Evolutionary conservation across 2,888 invertebrate species (phyloP).

Genomic region (Dexiosoma caninum): DNA sequence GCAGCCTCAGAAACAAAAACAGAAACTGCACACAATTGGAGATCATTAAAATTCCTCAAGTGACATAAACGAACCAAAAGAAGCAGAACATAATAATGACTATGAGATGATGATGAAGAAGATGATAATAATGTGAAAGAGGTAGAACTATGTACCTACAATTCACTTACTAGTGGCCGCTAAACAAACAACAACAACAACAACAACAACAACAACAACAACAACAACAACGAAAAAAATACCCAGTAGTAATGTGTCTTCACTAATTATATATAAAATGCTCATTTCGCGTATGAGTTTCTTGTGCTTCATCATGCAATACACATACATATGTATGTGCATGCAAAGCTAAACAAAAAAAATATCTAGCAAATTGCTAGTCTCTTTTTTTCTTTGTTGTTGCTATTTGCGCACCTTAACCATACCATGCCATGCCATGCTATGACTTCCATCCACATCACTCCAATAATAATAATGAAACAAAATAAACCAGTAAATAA

Average conservation of each 20-base stretch:
- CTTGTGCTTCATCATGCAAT: slow-evolving; percentile 21
- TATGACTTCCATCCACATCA: not conserved
- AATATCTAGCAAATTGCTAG: slow-evolving; percentile 61
- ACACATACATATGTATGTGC: too few species aligned
- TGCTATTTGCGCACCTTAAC: slow-evolving; percentile 36
- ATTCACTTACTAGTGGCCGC: slow-evolving; percentile 43
- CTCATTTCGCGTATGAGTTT: slow-evolving; percentile 66
- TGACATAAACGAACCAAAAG: slow-evolving; percentile 63
- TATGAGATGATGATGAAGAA: slow-evolving; percentile 8
- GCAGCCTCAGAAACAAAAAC: not conserved
- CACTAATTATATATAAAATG: slow-evolving; percentile 68
- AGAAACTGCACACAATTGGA: slow-evolving; percentile 57
- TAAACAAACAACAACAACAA: not conserved
- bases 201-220: slow-evolving; percentile 5
- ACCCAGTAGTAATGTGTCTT: slow-evolving; percentile 65
- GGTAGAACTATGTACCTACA: slow-evolving; percentile 34
- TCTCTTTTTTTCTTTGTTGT: slow-evolving; percentile 2
- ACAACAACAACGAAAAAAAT: not conserved
- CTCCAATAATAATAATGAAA: slow-evolving; percentile 20
- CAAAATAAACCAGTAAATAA: slow-evolving; percentile 45
- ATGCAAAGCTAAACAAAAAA: slow-evolving; percentile 41
- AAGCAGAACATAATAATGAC: slow-evolving; percentile 59
- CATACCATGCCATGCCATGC: slow-evolving; percentile 3
- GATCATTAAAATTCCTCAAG: slow-evolving; percentile 64
- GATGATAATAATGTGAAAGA: slow-evolving; percentile 15